These are phyloP conservation scores for Carposina sasakii DNA, from an alignment of 1,140 invertebrate species.

Conservation along the genomic window DNA sequence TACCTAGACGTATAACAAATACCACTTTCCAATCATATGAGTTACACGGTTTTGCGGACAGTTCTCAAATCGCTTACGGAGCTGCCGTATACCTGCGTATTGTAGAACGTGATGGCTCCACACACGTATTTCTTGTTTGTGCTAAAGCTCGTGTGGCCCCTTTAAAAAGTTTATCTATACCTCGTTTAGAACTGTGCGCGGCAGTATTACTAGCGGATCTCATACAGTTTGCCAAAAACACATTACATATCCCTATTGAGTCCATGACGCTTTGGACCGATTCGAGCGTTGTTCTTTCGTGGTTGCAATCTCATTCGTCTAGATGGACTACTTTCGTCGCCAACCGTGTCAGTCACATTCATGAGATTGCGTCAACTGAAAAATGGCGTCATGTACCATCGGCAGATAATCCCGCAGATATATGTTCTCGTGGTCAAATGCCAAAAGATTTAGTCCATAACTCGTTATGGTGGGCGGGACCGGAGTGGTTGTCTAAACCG, in stretches of 20 bases:
- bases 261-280: conserved; percentile 45
- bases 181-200: conserved; percentile 63
- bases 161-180: conserved; percentile 53
- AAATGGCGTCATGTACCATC: conserved; percentile 53
- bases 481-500: conserved; percentile 31
- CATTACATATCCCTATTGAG: conserved; percentile 14
- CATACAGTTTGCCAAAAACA: conserved; percentile 22
- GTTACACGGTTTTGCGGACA: conserved; percentile 40
- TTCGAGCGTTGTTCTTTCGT: conserved; percentile 45
- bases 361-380: conserved; percentile 15
- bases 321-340: conserved; percentile 42
- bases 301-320: conserved; percentile 32
- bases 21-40: conserved; percentile 16
- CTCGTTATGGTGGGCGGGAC: conserved; percentile 44
- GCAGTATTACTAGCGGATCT: conserved; percentile 48
- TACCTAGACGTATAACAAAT: conserved; percentile 7
- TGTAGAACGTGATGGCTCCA: conserved; percentile 8
- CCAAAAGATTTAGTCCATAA: conserved; percentile 19
- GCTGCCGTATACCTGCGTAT: conserved; percentile 33
- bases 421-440: conserved; percentile 41
- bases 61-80: conserved; percentile 33
- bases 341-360: conserved; percentile 49
- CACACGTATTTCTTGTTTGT: conserved; percentile 24
- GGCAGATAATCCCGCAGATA: conserved; percentile 57
- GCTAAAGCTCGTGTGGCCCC: conserved; percentile 61